These are phyloP conservation scores for Leistus spinibarbis DNA, from an alignment of 2,888 invertebrate genomes.

Conservation along the genomic window DNA sequence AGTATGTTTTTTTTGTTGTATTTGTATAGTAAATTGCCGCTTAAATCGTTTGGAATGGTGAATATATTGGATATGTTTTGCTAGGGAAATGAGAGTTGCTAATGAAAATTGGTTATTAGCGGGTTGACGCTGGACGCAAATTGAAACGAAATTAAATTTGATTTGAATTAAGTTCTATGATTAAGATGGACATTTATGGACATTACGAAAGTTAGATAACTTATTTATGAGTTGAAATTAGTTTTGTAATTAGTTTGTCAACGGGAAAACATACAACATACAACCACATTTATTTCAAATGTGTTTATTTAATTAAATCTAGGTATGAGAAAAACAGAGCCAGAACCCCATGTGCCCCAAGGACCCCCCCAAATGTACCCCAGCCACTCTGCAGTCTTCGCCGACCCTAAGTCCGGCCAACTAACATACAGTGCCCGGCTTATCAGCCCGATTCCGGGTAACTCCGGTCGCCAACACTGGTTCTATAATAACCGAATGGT, in stretches of 20 bases:
- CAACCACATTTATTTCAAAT: no score
- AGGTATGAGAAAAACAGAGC: slow-evolving; percentile 55
- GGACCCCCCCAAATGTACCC: slow-evolving; percentile 48
- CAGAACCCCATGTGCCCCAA: slow-evolving; percentile 48
- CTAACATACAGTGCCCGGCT: slow-evolving; percentile 60
- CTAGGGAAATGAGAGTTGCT: background rate
- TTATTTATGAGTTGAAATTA: background rate
- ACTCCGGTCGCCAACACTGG: slow-evolving; percentile 48
- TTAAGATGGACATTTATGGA: background rate
- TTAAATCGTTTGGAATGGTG: background rate
- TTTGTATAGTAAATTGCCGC: no score
- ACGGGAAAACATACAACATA: no score
- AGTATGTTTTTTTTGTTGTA: no score
- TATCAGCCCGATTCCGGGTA: slow-evolving; percentile 48
- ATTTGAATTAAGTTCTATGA: background rate
- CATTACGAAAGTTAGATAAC: background rate
- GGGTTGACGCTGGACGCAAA: background rate
- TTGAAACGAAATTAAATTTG: background rate
- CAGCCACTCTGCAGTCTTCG: slow-evolving; percentile 59
- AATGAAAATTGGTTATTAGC: background rate
- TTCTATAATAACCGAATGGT: slow-evolving; percentile 50
- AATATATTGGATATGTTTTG: background rate
- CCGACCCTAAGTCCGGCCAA: slow-evolving; percentile 58
- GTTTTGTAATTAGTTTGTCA: background rate
- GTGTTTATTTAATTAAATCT: no score